A percentile compares a stretch with the other conserved stretches of the same genome.
Conservation (phyloP, 2,888 invertebrate species). For the Amorpha juglandis region DNA sequence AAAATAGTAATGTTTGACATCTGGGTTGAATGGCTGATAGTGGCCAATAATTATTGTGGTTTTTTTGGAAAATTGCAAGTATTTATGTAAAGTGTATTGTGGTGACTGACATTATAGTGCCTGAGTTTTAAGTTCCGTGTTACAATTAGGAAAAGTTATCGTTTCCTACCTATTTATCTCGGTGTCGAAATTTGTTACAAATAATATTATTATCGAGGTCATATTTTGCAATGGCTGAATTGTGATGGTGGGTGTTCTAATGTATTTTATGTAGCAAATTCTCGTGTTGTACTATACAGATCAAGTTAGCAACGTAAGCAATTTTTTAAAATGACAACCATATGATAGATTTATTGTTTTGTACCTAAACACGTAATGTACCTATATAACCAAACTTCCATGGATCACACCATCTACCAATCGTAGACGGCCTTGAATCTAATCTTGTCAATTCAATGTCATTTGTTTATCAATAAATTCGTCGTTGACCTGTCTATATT, state of each 20-base stretch:
- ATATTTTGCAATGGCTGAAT: constrained; percentile 59
- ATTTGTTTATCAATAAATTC: constrained; percentile 69
- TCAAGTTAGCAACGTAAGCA: not conserved
- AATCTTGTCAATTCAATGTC: constrained; percentile 82
- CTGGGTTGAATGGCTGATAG: constrained; percentile 75
- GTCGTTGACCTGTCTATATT: constrained; percentile 29
- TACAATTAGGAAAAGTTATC: not conserved
- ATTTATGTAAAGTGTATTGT: constrained; percentile 33
- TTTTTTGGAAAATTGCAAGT: constrained; percentile 55
- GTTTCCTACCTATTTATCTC: not conserved
- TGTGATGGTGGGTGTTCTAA: constrained; percentile 52
- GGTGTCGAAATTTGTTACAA: constrained; percentile 42
- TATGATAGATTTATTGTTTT: not conserved
- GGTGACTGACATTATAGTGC: constrained; percentile 33
- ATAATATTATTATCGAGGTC: constrained; percentile 50
- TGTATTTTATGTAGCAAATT: constrained; percentile 35
- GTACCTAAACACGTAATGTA: constrained; percentile 39
- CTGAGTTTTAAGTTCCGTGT: constrained; percentile 28
- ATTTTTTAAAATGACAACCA: not conserved
- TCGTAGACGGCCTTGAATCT: constrained; percentile 81
- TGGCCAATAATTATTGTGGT: constrained; percentile 52
- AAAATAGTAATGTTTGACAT: constrained; percentile 50
- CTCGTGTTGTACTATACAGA: not conserved
- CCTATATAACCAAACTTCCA: constrained; percentile 77
- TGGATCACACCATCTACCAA: constrained; percentile 50